Evolutionary conservation across 1,140 invertebrate genomes (phyloP), one percentile per base, ranked within the genome.

Genomic region (Orchestia grillus): DNA sequence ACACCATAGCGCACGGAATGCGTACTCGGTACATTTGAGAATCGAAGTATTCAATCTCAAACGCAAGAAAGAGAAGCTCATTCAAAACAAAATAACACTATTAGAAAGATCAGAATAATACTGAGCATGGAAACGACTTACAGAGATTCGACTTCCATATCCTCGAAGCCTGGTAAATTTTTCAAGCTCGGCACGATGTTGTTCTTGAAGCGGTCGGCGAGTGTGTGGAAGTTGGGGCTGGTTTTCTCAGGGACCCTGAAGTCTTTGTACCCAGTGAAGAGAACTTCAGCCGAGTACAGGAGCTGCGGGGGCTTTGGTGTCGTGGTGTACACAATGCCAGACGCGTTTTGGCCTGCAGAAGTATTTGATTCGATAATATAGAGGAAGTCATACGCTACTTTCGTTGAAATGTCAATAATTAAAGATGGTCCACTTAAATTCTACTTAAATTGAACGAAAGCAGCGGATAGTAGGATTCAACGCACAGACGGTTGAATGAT

Each of bases 221-320:
- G 62, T 47, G 41, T 96, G 16, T 95, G 41, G 57, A 53, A 95
- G 43, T 77, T 36, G 41, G 44, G 53, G 43, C 41, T 77, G 45
- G 19, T 57, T 44, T 91, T 44, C 44, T n/a, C 36, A 94, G 53
- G 90, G 43, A 96, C 43, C 44, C 62, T 57, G 62, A 96, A 92
- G 87, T 96, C 40, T 90, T 92, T 41, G 43, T n/a, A 97, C 87
- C 98, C 98, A 11, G 98, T 98, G 3, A 99, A 97, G 97, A 98
- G 98, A 0, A 99, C 97, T 97, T 98, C 98, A 40, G 99, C 97
- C 45, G 98, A 98, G 97, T 99, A 99, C 28, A 98, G 97, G 0
- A 98, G 97, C 95, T 98, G 98, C 42, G 98, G 98, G 0, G 98
- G 98, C 19, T 98, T 97, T 0, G 98, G 97, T 0, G 98, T 98